Conservation (phyloP, 2,888 invertebrate species). For the Minunthozetes semirufus region DNA sequence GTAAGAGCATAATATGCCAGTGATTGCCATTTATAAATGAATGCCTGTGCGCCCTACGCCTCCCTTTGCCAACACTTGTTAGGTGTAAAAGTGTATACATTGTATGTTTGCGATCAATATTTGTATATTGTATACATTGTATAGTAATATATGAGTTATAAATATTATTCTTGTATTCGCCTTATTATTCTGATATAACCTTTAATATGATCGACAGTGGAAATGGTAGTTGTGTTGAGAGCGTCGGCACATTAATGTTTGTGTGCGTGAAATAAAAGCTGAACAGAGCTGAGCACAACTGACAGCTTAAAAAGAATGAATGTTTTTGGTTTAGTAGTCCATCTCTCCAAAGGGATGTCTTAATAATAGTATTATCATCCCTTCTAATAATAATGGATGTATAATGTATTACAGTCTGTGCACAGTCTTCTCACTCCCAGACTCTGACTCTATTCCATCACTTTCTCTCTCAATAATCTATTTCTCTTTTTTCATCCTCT, state of each 20-base stretch:
- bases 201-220: not conserved
- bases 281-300: no score
- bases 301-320: conserved; percentile 23
- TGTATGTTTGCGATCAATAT: not conserved
- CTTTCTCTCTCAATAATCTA: not conserved
- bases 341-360: conserved; percentile 25
- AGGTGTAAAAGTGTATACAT: not conserved
- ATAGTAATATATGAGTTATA: not conserved
- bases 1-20: not conserved
- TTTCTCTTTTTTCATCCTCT: not conserved
- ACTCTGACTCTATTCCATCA: not conserved
- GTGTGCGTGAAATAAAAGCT: conserved; percentile 21
- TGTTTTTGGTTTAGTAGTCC: conserved; percentile 27
- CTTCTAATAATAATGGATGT: conserved; percentile 18
- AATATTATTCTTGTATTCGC: conserved; percentile 8
- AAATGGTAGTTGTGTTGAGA: not conserved
- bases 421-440: not conserved
- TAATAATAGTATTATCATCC: conserved; percentile 20
- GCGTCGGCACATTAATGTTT: not conserved
- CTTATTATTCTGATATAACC: not conserved
- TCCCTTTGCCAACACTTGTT: conserved; percentile 5
- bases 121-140: not conserved
- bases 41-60: conserved; percentile 17
- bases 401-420: not conserved
- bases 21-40: conserved; percentile 27